Evolutionary conservation across 2,888 invertebrate species (phyloP), one percentile per base, ranked within the genome.

Genomic region (Melinaea marsaeus): DNA sequence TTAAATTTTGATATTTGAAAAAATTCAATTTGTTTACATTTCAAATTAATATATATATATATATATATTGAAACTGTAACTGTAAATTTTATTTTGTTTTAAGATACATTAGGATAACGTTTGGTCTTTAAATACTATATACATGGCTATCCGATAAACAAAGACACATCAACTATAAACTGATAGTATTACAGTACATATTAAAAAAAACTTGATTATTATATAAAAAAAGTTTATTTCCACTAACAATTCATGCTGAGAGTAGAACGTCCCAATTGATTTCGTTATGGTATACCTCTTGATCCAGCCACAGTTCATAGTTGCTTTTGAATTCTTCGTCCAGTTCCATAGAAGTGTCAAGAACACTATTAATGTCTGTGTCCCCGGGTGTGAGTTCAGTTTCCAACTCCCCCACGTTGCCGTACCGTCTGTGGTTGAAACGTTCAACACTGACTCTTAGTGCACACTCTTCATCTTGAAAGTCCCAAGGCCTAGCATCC

Each of bases 401-500:
- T 74, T 93, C 94, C 74, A 87, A 81, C 60, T 88, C 88, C 9
- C 80, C 80, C 4, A 86, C 85, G 35, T 92, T 90, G 34, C 93
- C 93, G 81, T 99, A 99, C 69, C 99, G 93, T 33, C 99, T 93
- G 79, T 95, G 95, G 85, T 99, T 99, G 79, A 99, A 99, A 65
- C 97, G 93, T 88, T 99, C 99, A 2, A 99, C 99, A 70, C 96
- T 97, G 0, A 96, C 95, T 67, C 99, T 93, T 64, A 99, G 88
- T 11, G 97, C 95, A 84, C 98, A 98, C 82, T 99, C 99, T 83
- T 99, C 99, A 45, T 97, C 97, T 89, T 99, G 96, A 75, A 97
- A 99, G 84, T 99, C 99, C 98, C 98, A 99, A 0, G 99, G 99
- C 66, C 98, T 93, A 0, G 98, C 98, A 88, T 99, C 98, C 75